Conservation (phyloP, 2,888 invertebrate genomes). For the Cryptus armator region DNA sequence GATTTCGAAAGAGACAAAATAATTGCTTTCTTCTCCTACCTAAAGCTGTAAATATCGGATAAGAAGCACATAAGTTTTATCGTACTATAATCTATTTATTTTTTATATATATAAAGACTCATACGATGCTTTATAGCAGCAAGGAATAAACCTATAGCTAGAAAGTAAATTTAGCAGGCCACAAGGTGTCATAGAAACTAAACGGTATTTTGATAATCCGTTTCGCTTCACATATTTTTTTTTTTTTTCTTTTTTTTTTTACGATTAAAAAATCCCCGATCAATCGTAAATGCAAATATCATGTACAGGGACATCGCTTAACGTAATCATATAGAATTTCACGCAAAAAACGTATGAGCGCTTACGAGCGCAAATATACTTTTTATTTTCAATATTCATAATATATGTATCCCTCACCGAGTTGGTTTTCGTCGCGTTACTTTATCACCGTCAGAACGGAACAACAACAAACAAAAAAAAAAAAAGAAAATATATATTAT, state of each 20-base stretch:
- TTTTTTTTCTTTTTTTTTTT: conserved; percentile 13
- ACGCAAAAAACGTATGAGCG: background rate
- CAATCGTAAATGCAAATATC: conserved; percentile 43
- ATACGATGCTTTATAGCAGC: conserved; percentile 46
- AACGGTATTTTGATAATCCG: conserved; percentile 20
- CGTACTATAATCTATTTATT: conserved; percentile 45
- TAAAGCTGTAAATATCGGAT: conserved; percentile 57
- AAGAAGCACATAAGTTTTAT: conserved; percentile 57
- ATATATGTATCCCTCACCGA: conserved; percentile 40
- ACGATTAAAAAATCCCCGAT: conserved; percentile 28
- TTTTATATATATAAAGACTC: conserved; percentile 57
- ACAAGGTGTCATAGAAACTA: conserved; percentile 57
- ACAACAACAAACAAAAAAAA: background rate
- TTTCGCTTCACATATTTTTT: conserved; percentile 22
- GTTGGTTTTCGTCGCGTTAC: conserved; percentile 43
- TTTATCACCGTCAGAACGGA: conserved; percentile 25
- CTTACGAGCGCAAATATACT: background rate
- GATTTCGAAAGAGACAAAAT: conserved; percentile 44
- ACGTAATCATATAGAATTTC: conserved; percentile 16
- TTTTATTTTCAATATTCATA: conserved; percentile 20
- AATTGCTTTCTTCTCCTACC: conserved; percentile 58
- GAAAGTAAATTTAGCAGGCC: conserved; percentile 59
- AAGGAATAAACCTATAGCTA: conserved; percentile 62
- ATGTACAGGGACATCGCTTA: conserved; percentile 14
- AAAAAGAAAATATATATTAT: conserved; percentile 19